Evolutionary conservation across 2,797 vertebrate genomes (phyloP).

Genomic region (Avahi laniger): DNA sequence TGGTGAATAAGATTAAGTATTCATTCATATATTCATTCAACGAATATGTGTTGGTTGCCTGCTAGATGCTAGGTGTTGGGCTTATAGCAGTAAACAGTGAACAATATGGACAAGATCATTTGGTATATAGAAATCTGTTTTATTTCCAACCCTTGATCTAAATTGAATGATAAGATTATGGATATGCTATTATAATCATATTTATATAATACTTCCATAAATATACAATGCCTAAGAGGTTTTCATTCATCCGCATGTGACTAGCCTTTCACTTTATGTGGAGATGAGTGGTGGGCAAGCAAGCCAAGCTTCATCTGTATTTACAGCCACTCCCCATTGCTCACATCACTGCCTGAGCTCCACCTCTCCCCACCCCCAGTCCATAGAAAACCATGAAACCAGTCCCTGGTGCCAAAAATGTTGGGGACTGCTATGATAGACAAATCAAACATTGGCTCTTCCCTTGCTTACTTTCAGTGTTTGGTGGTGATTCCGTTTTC

Average conservation of each 20-base stretch:
- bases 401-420: too few species aligned
- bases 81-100: not conserved
- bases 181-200: not conserved
- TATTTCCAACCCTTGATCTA: not conserved
- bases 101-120: not conserved
- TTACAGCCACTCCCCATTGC: too few species aligned
- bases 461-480: not conserved
- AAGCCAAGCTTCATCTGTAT: too few species aligned
- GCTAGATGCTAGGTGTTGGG: not conserved
- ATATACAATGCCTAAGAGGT: not conserved
- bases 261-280: slow-evolving; percentile 22
- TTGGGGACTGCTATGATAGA: not conserved
- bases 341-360: too few species aligned
- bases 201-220: slow-evolving; percentile 36
- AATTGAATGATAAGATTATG: not conserved
- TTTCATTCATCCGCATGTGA: not conserved
- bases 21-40: not conserved
- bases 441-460: not conserved
- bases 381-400: too few species aligned
- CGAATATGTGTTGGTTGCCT: not conserved
- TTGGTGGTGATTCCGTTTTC: not conserved
- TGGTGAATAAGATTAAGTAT: slow-evolving; percentile 5
- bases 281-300: too few species aligned
- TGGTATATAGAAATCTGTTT: not conserved
- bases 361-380: too few species aligned